Evolutionary conservation across 2,113 vertebrate species (phyloP).

Genomic region (Zosterops pallidus): DNA sequence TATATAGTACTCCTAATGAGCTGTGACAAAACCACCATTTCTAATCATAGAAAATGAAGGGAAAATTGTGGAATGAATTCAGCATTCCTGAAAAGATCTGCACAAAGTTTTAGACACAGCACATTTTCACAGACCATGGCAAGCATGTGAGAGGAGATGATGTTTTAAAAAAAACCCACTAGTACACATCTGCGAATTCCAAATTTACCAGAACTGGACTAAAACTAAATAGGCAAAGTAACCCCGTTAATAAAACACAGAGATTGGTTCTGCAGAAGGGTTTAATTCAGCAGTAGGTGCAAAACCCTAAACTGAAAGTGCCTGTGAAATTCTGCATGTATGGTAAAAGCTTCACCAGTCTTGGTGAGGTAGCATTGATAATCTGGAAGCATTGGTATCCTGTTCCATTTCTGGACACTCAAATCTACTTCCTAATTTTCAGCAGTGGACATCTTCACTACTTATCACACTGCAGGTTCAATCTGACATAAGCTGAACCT

Average conservation of each 20-base stretch:
- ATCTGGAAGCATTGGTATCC: neutral
- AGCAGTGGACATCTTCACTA: neutral
- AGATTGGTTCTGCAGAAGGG: neutral
- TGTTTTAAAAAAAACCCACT: neutral
- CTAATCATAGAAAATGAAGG: neutral
- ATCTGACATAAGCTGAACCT: neutral
- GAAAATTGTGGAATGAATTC: neutral
- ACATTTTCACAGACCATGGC: neutral
- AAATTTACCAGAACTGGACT: neutral
- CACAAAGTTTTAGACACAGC: neutral
- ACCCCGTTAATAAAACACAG: neutral
- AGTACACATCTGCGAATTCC: neutral
- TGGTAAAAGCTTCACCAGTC: neutral
- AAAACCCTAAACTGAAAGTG: neutral
- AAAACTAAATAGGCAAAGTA: neutral
- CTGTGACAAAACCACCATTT: neutral
- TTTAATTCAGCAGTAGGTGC: neutral
- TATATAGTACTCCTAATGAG: neutral
- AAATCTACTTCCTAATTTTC: neutral
- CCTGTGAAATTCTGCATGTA: neutral
- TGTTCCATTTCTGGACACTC: neutral
- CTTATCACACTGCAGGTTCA: neutral
- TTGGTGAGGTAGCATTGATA: neutral
- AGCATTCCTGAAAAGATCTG: neutral
- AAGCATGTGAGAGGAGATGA: neutral